These are phyloP conservation scores for Megathymus violae DNA, from an alignment of 1,140 invertebrate species.

Conservation along the genomic window DNA sequence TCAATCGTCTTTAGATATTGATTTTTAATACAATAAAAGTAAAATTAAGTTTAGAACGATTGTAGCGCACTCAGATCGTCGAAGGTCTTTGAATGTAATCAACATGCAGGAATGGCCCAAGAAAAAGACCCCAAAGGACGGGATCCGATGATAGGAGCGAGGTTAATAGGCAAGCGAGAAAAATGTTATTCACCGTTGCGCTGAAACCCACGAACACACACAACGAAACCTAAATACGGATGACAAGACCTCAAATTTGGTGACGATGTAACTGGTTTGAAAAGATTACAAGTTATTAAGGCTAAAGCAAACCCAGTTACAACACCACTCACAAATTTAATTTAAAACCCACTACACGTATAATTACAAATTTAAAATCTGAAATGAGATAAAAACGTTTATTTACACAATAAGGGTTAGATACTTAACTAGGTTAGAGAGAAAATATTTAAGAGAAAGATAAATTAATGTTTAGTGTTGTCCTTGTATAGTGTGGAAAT, in stretches of 20 bases:
- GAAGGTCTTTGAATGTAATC: conserved; percentile 53
- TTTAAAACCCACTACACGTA: conserved; percentile 77
- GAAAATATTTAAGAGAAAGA: conserved; percentile 81
- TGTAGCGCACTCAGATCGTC: conserved; percentile 76
- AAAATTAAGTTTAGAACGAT: conserved; percentile 44
- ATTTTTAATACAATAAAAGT: conserved; percentile 51
- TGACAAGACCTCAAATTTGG: conserved; percentile 67
- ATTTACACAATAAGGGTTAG: conserved; percentile 81
- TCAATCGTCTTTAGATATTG: conserved; percentile 32
- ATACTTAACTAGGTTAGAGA: conserved; percentile 78
- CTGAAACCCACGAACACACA: conserved; percentile 79
- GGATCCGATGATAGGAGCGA: conserved; percentile 54
- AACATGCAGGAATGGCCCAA: conserved; percentile 73
- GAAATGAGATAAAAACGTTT: conserved; percentile 79
- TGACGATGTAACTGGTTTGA: conserved; percentile 53
- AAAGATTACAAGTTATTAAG: background rate
- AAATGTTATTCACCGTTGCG: conserved; percentile 77
- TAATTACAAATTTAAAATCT: conserved; percentile 77
- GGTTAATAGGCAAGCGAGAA: conserved; percentile 80
- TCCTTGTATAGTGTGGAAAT: conserved; percentile 31
- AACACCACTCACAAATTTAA: conserved; percentile 69
- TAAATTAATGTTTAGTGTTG: conserved; percentile 59
- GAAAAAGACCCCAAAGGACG: conserved; percentile 58
- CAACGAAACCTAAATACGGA: conserved; percentile 79
- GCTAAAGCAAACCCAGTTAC: conserved; percentile 44